These are phyloP conservation scores for Sturmia bella DNA, from an alignment of 2,888 invertebrate genomes.

Conservation along the genomic window DNA sequence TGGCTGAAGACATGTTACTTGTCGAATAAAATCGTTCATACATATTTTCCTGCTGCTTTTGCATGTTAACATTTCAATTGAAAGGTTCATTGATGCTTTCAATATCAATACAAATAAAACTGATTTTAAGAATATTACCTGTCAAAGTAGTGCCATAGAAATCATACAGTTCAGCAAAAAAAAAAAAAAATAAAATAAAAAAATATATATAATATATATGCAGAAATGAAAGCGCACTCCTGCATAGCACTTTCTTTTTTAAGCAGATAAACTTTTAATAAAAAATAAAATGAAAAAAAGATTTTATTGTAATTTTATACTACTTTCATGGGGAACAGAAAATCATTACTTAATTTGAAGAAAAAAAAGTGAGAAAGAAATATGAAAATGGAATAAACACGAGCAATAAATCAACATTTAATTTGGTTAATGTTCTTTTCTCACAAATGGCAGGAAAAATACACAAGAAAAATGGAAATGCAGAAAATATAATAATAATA, in stretches of 20 bases:
- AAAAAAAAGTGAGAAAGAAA: neutral
- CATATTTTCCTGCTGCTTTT: too few relatives aligned
- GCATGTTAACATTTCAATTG: too few relatives aligned
- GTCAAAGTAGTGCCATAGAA: neutral
- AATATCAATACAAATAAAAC: neutral
- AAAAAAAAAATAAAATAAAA: too few relatives aligned
- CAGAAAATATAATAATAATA: slow-evolving; percentile 16
- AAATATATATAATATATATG: too few relatives aligned
- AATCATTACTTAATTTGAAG: slow-evolving; percentile 7
- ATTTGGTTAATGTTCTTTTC: slow-evolving; percentile 62
- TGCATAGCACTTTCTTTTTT: neutral
- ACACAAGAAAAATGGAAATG: neutral
- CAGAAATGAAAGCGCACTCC: too few relatives aligned
- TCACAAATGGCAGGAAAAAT: neutral
- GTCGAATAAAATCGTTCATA: too few relatives aligned
- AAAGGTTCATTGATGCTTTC: too few relatives aligned
- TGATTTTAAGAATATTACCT: slow-evolving; percentile 18
- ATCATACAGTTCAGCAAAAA: too few relatives aligned
- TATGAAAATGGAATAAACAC: slow-evolving; percentile 9
- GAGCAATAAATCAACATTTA: slow-evolving; percentile 66
- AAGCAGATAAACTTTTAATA: neutral
- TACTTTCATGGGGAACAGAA: neutral
- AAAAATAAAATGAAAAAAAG: neutral
- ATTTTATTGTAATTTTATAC: slow-evolving; percentile 5
- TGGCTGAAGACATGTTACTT: neutral